Conservation (phyloP, 2,888 invertebrate genomes). For the Strigamia crassipes region DNA sequence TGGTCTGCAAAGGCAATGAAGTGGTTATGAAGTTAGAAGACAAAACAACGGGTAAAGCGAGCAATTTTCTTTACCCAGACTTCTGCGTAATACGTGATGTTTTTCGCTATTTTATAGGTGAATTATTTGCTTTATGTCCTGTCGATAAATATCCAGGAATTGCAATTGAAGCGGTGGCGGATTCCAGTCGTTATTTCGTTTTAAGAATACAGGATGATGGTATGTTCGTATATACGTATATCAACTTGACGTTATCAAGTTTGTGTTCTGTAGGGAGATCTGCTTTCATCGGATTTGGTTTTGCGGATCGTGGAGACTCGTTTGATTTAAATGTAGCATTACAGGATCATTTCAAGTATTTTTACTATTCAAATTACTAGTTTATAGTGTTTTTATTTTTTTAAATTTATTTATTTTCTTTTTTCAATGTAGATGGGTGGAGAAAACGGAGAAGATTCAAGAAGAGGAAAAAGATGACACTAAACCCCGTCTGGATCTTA, state of each 20-base stretch:
- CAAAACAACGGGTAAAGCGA: constrained; percentile 73
- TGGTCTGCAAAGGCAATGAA: constrained; percentile 85
- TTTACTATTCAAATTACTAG: not conserved
- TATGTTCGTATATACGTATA: no score
- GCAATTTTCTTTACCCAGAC: not conserved
- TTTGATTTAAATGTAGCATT: constrained; percentile 98
- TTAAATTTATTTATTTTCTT: not conserved
- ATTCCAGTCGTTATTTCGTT: constrained; percentile 97
- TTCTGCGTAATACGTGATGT: not conserved
- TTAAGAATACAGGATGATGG: constrained; percentile 91
- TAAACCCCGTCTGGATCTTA: constrained; percentile 82
- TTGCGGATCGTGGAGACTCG: constrained; percentile 96
- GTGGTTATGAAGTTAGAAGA: constrained; percentile 94
- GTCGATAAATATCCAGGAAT: constrained; percentile 94
- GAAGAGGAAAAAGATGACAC: constrained; percentile 68
- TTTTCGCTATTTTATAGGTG: constrained; percentile 61
- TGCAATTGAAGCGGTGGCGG: constrained; percentile 92
- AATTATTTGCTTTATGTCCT: constrained; percentile 93
- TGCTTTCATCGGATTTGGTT: constrained; percentile 96
- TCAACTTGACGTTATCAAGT: constrained; percentile 48
- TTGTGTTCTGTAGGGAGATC: constrained; percentile 58
- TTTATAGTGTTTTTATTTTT: not conserved
- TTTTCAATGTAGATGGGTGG: constrained; percentile 68
- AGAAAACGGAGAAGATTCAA: constrained; percentile 77
- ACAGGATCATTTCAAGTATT: constrained; percentile 91